Percentiles rank a stretch among this genome's conserved stretches.
These are phyloP conservation scores for Corythoichthys intestinalis DNA, from an alignment of 2,113 vertebrate genomes.

Conservation along the genomic window DNA sequence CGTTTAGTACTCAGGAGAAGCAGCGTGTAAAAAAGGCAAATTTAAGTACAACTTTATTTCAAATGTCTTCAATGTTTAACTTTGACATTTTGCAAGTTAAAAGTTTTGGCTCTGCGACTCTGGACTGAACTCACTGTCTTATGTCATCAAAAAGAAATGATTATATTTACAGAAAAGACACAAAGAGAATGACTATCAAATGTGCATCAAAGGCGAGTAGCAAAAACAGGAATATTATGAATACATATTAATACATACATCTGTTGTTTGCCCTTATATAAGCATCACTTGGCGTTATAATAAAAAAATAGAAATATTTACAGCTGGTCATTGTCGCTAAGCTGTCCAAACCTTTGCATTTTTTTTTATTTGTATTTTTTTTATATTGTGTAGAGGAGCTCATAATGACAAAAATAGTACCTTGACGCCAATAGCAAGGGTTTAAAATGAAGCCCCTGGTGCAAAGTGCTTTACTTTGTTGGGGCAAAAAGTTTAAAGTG, in stretches of 20 bases:
- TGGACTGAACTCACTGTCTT: slow-evolving; percentile 28
- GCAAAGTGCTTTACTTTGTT: neutral
- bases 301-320: slow-evolving; percentile 20
- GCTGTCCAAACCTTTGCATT: neutral
- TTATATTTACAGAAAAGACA: slow-evolving; percentile 50
- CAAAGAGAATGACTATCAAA: slow-evolving; percentile 17
- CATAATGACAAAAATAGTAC: neutral
- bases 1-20: neutral
- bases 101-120: slow-evolving; percentile 60
- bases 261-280: slow-evolving; percentile 43
- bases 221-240: neutral
- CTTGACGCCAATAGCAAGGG: neutral
- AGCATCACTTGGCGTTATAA: slow-evolving; percentile 39
- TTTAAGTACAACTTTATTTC: slow-evolving; percentile 52
- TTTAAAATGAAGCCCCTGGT: neutral
- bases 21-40: neutral
- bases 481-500: slow-evolving; percentile 26
- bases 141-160: neutral
- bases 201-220: slow-evolving; percentile 53
- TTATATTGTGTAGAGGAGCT: neutral
- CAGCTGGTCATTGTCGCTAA: slow-evolving; percentile 17
- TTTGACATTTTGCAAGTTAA: slow-evolving; percentile 39
- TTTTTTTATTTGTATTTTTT: neutral
- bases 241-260: slow-evolving; percentile 1
- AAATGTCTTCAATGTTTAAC: slow-evolving; percentile 55